Percentiles rank a stretch among this genome's conserved stretches.
These are phyloP conservation scores for Caerostris extrusa DNA, from an alignment of 1,140 invertebrate species.

Conservation along the genomic window DNA sequence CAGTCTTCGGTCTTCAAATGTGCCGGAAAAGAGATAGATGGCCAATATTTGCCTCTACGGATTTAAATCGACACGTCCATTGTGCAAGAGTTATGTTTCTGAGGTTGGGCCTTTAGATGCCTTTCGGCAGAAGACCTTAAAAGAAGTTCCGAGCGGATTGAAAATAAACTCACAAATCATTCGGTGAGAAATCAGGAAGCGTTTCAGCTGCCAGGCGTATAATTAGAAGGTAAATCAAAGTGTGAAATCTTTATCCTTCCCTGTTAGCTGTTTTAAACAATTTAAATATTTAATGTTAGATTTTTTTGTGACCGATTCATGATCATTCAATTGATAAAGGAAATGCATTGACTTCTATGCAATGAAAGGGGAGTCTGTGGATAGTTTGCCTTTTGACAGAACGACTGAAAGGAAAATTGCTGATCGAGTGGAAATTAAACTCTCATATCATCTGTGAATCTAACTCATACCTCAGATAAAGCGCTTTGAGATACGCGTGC, in stretches of 20 bases:
- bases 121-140: background rate
- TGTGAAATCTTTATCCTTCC: background rate
- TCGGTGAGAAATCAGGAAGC: background rate
- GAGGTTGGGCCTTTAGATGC: background rate
- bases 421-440: no score
- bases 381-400: no score
- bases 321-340: no score
- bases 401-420: no score
- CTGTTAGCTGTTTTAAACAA: background rate
- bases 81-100: conserved; percentile 17
- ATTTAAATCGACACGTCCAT: conserved; percentile 21
- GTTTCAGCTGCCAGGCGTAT: background rate
- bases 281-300: no score
- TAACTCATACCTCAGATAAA: no score
- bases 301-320: no score
- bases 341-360: no score
- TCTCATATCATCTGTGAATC: no score
- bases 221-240: background rate
- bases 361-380: no score
- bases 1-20: conserved; percentile 35
- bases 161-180: background rate
- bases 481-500: no score
- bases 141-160: background rate
- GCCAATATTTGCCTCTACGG: conserved; percentile 23
- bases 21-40: conserved; percentile 24